These are phyloP conservation scores for Exephanes ischioxanthus DNA, from an alignment of 2,888 invertebrate species.

Conservation along the genomic window DNA sequence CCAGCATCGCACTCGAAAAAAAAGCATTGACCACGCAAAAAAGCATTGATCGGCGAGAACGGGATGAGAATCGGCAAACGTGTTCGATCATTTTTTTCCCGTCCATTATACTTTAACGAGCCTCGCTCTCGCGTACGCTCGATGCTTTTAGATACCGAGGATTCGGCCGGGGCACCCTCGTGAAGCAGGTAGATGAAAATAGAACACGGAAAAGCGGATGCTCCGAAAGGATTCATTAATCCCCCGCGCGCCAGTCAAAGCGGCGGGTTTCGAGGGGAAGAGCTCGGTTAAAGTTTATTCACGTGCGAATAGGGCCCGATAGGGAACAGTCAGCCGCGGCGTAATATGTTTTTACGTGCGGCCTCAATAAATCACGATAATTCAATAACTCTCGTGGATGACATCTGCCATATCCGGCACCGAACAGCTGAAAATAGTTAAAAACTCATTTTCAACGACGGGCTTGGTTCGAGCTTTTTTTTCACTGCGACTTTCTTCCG, in stretches of 20 bases:
- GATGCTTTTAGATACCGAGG: neutral
- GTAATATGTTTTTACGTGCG: neutral
- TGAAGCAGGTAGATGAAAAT: slow-evolving; percentile 31
- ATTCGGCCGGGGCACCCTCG: neutral
- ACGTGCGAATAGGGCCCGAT: slow-evolving; percentile 53
- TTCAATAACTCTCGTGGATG: slow-evolving; percentile 62
- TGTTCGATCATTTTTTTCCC: too few species aligned
- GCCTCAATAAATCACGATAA: slow-evolving; percentile 62
- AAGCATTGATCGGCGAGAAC: too few species aligned
- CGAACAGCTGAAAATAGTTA: slow-evolving; percentile 68
- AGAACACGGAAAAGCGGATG: slow-evolving; percentile 7
- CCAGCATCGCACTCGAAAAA: too few species aligned
- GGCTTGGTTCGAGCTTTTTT: slow-evolving; percentile 7
- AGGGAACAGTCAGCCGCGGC: slow-evolving; percentile 5
- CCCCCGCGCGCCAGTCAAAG: slow-evolving; percentile 3
- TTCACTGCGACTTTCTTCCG: slow-evolving; percentile 15
- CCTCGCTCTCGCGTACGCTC: neutral
- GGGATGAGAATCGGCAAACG: too few species aligned
- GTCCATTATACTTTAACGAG: neutral
- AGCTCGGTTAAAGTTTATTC: slow-evolving; percentile 50
- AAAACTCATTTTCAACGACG: slow-evolving; percentile 66
- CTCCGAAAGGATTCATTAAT: slow-evolving; percentile 38
- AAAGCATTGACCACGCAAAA: too few species aligned
- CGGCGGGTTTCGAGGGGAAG: neutral
- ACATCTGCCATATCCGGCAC: slow-evolving; percentile 52